A percentile compares a stretch with the other conserved stretches of the same genome.
These are phyloP conservation scores for Parnassius apollo DNA, from an alignment of 2,888 invertebrate species.

Conservation along the genomic window DNA sequence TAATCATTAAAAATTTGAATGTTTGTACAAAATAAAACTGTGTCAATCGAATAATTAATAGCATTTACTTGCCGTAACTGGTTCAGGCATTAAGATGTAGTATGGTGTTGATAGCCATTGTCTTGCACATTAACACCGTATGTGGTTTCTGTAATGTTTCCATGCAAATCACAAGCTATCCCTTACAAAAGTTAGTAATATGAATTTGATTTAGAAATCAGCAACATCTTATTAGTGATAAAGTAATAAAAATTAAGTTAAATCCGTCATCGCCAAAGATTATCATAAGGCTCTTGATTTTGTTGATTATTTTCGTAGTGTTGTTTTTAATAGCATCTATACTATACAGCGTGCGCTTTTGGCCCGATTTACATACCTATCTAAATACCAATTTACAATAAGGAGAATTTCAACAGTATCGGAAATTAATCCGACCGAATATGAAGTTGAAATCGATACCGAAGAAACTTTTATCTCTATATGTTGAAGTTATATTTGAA, in stretches of 20 bases:
- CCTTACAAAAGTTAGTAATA: not conserved
- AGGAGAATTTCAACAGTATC: too few species aligned
- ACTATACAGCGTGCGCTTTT: constrained; percentile 62
- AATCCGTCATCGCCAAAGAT: constrained; percentile 51
- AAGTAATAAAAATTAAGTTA: constrained; percentile 47
- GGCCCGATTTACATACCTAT: constrained; percentile 61
- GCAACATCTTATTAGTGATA: constrained; percentile 17
- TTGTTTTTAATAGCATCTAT: constrained; percentile 57
- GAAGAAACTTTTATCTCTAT: too few species aligned
- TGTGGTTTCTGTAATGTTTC: constrained; percentile 35
- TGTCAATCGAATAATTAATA: too few species aligned
- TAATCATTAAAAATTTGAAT: too few species aligned
- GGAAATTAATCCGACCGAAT: too few species aligned
- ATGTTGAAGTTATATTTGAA: constrained; percentile 32
- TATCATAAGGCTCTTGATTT: constrained; percentile 50
- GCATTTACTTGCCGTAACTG: not conserved
- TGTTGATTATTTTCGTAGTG: constrained; percentile 58
- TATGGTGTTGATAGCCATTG: constrained; percentile 29
- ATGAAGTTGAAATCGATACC: too few species aligned
- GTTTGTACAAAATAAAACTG: too few species aligned
- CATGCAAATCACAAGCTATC: constrained; percentile 35
- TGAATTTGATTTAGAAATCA: constrained; percentile 24
- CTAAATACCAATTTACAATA: too few species aligned
- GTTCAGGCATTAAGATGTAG: constrained; percentile 6
- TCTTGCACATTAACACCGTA: constrained; percentile 33